These are phyloP conservation scores for Phocoena sinus DNA, from an alignment of 2,113 vertebrate species.

Conservation along the genomic window DNA sequence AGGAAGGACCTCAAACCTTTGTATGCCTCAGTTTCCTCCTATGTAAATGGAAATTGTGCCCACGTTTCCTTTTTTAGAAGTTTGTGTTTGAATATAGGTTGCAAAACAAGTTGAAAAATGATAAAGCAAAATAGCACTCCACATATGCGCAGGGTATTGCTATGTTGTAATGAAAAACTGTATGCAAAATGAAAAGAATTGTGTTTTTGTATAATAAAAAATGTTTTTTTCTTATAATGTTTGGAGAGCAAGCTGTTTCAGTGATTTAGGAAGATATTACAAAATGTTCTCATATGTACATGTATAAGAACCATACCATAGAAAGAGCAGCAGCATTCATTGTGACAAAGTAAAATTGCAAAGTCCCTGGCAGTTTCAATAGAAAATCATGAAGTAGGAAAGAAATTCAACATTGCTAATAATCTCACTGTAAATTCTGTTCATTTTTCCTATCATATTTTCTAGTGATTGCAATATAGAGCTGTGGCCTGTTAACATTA, in stretches of 20 bases:
- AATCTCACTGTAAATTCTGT: conserved; percentile 18
- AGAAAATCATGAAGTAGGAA: conserved; percentile 7
- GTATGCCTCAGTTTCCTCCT: not conserved
- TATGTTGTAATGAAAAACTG: not conserved
- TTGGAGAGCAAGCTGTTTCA: not conserved
- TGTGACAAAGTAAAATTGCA: conserved; percentile 27
- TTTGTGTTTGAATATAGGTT: not conserved
- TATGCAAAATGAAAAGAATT: not conserved
- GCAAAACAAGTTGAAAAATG: not conserved
- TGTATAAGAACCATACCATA: not conserved
- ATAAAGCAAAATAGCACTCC: not conserved
- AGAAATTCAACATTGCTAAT: conserved; percentile 22
- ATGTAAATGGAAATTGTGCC: not conserved
- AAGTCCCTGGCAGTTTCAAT: not conserved
- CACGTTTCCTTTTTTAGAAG: not conserved
- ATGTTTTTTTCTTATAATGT: not conserved
- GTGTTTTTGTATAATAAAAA: not conserved
- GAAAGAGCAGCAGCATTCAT: not conserved
- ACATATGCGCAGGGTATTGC: not conserved
- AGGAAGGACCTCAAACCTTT: not conserved
- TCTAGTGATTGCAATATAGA: conserved; percentile 35
- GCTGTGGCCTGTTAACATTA: not conserved
- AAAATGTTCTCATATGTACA: conserved; percentile 21
- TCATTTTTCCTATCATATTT: conserved; percentile 14
- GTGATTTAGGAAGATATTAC: conserved; percentile 19